Evolutionary conservation across 2,113 vertebrate species (phyloP).

Genomic region (Microcebus tavaratra): DNA sequence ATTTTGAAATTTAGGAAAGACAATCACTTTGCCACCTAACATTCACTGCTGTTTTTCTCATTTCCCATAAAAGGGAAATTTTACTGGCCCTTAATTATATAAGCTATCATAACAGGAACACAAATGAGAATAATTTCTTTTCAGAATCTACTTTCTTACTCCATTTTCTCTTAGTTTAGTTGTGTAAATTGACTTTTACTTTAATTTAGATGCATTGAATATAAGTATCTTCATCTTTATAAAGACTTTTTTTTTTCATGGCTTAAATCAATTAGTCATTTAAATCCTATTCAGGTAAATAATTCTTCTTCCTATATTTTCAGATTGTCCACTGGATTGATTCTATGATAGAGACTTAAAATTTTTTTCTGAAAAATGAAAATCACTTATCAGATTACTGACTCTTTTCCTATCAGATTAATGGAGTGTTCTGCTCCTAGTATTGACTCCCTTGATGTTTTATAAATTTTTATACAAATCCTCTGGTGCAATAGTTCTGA

Average conservation of each 20-base stretch:
- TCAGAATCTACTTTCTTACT: not conserved
- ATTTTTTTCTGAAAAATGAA: not conserved
- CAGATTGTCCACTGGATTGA: not conserved
- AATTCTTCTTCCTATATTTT: not conserved
- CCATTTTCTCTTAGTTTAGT: not conserved
- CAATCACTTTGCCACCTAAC: not conserved
- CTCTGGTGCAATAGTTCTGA: not conserved
- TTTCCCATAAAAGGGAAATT: not conserved
- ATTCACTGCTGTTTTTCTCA: not conserved
- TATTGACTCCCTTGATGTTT: not conserved
- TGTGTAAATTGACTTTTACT: not conserved
- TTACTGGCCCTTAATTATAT: not conserved
- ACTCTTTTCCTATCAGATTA: not conserved
- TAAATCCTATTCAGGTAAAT: not conserved
- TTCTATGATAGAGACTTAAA: not conserved
- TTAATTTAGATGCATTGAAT: conserved; percentile 28
- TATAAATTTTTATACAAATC: conserved; percentile 10
- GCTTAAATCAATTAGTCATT: not conserved
- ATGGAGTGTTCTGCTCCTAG: not conserved
- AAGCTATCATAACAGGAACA: not conserved
- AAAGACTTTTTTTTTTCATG: not conserved
- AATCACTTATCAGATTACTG: conserved; percentile 2
- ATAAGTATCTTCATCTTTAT: conserved; percentile 16
- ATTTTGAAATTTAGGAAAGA: conserved; percentile 2
- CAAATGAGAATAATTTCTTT: conserved; percentile 4